Evolutionary conservation across 2,797 vertebrate species (phyloP), one percentile per base, ranked within the genome.

Genomic region (Gouania willdenowi): DNA sequence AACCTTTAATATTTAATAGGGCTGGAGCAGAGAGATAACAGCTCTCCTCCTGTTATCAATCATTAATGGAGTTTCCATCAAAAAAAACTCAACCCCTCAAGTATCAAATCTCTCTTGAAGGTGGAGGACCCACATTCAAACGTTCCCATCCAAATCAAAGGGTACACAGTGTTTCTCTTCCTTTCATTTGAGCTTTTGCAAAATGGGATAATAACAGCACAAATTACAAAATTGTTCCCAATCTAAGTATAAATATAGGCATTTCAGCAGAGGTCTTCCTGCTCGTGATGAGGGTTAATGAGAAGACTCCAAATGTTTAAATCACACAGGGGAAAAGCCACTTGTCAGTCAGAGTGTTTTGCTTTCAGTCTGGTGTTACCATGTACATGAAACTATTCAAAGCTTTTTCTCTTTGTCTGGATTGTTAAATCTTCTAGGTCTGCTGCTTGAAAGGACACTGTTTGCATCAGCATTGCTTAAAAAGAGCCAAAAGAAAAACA

Each of bases 31-130:
- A 89, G 91, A 90, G 83, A 92, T 91, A 94, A 94, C 91, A 89
- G 88, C 92, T 92, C 89, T 94, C 89, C 91, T 92, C 83, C 86
- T 90, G 92, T 91, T 93, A 95, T 98, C 92, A 98, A 98, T 98
- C 95, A 97, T 97, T 98, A 91, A 98, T 98, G 92, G 74, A 88
- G 90, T 95, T 95, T 95, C 93, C 91, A 94, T 92, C 89, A 85
- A 92, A 90, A 88, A 83, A 91, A 92, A 93, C 93, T 92, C 90
- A 83, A 87, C 88, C 88, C 76, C 83, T 94, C 74, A 85, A 90
- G 87, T 87, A 92, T 93, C 91, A 81, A 80, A 91, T 78, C 81
- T 88, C 91, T 83, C 86, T 81, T 87, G 87, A 89, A 90, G 88
- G 87, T 86, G 75, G 84, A 88, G 82, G 85, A 86, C 85, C 69